Base-by-base conservation (phyloP, 23 tunicate genomes). In the Trididemnum nubilum region DNA sequence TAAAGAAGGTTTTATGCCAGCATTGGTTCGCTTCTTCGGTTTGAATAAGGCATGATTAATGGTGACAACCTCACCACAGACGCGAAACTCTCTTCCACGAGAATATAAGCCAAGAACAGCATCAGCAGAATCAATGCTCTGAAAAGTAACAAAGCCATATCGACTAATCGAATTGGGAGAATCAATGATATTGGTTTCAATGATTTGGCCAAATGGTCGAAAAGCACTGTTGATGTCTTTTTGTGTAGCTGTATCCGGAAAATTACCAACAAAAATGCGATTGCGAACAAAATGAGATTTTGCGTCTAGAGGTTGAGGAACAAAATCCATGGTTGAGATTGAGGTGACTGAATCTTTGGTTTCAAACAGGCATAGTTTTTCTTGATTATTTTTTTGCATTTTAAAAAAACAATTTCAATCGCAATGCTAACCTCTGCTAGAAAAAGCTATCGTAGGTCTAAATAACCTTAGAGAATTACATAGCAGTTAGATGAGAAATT, bases 121-220 rank as follows among this genome's bases (percentile, higher is more conserved):
- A 77, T 85, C 88, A 61, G 82, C 83, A n/a, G 83, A 32, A 61
- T 28, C 76, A 26, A 76, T 76, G 64, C 27, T 34, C 9, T 64
- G 82, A 77, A 85, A 85, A 35, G 88, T 85, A 25, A 85, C 88
- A 77, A 85, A 85, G 2, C 88, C 88, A 64, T 85, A 85, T 12
- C 81, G 81, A 37, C 12, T 31, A 7, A 2, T 54, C 12, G 26
- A 26, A 57, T 57, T 59, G 19, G 38, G 36, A 33, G 76, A 61
- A 18, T 64, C 64, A 38, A 87, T 64, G 18, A 87, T 59, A 44
- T 87, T 87, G 30, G 91, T 73, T 63, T 87, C 85, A 58, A 81
- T 81, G n/a, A 87, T 71, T 61, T 81, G 65, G 0, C 91, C 91
- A 60, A 60, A 87, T 18, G 52, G 82, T 0, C 82, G 64, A 81